These are phyloP conservation scores for Drosophila subpulchrella DNA, from an alignment of 1,140 invertebrate species.

Conservation along the genomic window DNA sequence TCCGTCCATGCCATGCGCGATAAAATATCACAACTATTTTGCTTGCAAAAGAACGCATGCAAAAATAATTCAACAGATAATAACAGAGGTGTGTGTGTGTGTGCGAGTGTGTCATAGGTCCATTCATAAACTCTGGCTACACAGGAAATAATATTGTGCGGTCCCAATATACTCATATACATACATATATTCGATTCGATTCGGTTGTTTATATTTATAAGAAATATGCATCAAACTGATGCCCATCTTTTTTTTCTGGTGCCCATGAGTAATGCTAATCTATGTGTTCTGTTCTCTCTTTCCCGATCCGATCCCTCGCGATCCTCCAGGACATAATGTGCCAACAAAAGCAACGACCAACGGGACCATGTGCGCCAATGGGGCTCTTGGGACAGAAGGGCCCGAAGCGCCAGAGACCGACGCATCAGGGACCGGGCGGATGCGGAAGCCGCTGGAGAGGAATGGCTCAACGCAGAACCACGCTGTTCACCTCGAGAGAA, in stretches of 20 bases:
- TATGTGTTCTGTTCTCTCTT: slow-evolving; percentile 22
- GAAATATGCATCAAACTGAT: neutral
- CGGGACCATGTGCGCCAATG: slow-evolving; percentile 84
- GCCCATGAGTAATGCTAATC: slow-evolving; percentile 16
- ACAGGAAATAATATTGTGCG: neutral
- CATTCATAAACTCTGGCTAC: slow-evolving; percentile 14
- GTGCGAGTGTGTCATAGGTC: neutral
- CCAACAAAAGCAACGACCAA: slow-evolving; percentile 84
- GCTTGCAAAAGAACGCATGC: slow-evolving; percentile 84
- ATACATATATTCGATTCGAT: neutral
- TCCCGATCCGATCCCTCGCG: slow-evolving; percentile 5
- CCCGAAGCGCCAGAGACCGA: slow-evolving; percentile 85
- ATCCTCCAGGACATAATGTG: slow-evolving; percentile 84
- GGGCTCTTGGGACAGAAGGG: slow-evolving; percentile 84
- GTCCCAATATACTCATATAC: neutral
- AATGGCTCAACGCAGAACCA: slow-evolving; percentile 95
- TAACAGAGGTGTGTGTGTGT: slow-evolving; percentile 59
- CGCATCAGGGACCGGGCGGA: slow-evolving; percentile 84
- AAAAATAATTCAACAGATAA: slow-evolving; percentile 84
- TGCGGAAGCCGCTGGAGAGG: slow-evolving; percentile 91
- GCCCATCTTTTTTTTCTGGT: slow-evolving; percentile 27
- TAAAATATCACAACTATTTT: slow-evolving; percentile 85
- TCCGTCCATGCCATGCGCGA: slow-evolving; percentile 85
- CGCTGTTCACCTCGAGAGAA: slow-evolving; percentile 98
- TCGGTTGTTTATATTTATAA: neutral